Base-by-base conservation (phyloP, 2,888 invertebrate species). In the Amphipoea lucens region DNA sequence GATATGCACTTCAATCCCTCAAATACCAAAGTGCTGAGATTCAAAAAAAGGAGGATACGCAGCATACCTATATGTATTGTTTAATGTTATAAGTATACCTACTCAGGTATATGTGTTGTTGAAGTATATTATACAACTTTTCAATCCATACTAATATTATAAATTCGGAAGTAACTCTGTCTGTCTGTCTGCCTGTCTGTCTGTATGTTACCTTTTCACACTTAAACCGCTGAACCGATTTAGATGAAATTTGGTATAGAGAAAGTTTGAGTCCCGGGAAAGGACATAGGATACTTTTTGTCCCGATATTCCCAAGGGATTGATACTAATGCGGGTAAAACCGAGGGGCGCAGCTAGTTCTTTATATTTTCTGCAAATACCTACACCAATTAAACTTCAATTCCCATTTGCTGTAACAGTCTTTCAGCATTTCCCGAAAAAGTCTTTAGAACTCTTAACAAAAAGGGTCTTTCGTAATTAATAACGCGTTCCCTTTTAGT, bases 391-490 rank as follows among this genome's bases (percentile, higher is more conserved):
- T 63, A 36, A 62, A 73, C 29, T 60, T 36, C 12, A 60, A 85
- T 65, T 73, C 20, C 48, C 42, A 42, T 75, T 45, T 11, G 36
- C 60, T n/a, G 1, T 36, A 51, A 62, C 51, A 7, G 4, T 54
- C n/a, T 54, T 65, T 29, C 54, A 68, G 12, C 5, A 29, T 70
- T 48, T 2, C 60, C 23, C 17, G 17, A 66, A 75, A 69, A 76
- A 74, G 66, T 42, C 54, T 68, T 63, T 29, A n/a, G n/a, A 66
- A 67, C 66, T 79, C 51, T 62, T 62, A 74, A 79, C 76, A 85
- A 90, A 88, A 87, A 82, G 72, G 81, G 80, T 57, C 72, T 84
- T 82, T 62, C 20, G 81, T 82, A 89, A 90, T 89, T 90, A 88
- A 89, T 90, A 87, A 85, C 76, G 68, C 71, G 63, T 84, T 88